A percentile compares a stretch with the other conserved stretches of the same genome.
These are phyloP conservation scores for Crypturellus tataupa DNA, from an alignment of 2,797 vertebrate species.

Conservation along the genomic window DNA sequence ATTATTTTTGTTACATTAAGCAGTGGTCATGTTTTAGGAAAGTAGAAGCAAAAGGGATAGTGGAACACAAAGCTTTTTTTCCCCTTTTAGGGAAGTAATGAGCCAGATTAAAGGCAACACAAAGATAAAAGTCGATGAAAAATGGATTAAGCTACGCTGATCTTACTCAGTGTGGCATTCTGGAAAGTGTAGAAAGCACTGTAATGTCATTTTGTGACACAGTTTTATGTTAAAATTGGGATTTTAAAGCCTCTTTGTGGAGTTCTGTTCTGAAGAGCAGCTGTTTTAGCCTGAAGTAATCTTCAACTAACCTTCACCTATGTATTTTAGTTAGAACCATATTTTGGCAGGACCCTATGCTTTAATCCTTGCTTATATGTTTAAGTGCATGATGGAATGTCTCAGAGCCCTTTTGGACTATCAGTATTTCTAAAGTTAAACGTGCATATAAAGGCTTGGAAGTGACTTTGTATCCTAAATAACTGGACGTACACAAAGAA, in stretches of 20 bases:
- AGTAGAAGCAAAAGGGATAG: not conserved
- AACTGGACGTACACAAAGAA: not conserved
- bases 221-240: not conserved
- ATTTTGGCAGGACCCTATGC: not conserved
- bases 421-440: not conserved
- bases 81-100: not conserved
- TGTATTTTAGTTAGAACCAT: not conserved
- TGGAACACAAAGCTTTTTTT: not conserved
- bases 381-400: too few relatives aligned
- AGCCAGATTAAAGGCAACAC: not conserved
- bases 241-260: not conserved
- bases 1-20: not conserved
- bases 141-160: not conserved
- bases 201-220: not conserved
- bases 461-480: not conserved
- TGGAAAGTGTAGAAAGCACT: not conserved
- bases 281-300: not conserved
- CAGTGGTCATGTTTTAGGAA: not conserved
- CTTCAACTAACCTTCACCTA: not conserved
- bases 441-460: not conserved
- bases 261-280: not conserved
- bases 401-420: not conserved
- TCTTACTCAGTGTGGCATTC: not conserved
- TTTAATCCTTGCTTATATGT: not conserved
- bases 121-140: slow-evolving; percentile 1